A percentile compares a stretch with the other conserved stretches of the same genome.
Conservation (phyloP, 2,888 invertebrate species). For the Dolichomitus sp. region DNA sequence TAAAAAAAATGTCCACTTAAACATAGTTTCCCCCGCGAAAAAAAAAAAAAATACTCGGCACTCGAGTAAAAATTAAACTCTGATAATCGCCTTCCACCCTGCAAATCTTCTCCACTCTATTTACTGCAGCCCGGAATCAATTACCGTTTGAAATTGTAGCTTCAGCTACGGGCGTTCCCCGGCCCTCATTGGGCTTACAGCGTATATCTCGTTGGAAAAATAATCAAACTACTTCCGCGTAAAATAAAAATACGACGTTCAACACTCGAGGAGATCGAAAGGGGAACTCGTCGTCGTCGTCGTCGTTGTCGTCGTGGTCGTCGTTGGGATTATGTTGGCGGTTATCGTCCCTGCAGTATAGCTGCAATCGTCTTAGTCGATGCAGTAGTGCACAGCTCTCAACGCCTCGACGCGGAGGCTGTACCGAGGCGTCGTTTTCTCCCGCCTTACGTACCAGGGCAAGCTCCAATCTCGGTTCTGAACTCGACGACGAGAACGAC, state of each 20-base stretch:
- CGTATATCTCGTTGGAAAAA: conserved; percentile 52
- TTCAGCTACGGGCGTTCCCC: not conserved
- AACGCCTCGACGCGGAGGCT: conserved; percentile 43
- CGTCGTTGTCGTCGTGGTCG: conserved; percentile 10
- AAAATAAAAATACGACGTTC: conserved; percentile 40
- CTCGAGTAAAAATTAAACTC: not conserved
- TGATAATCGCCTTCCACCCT: not conserved
- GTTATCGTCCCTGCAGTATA: conserved; percentile 35
- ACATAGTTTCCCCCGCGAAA: not conserved
- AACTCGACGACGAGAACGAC: conserved; percentile 38
- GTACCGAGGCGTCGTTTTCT: conserved; percentile 54
- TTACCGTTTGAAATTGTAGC: conserved; percentile 29
- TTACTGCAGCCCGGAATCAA: conserved; percentile 38
- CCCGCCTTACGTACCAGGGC: conserved; percentile 53
- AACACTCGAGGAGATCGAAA: conserved; percentile 40
- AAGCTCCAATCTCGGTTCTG: conserved; percentile 60
- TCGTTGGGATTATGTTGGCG: conserved; percentile 21
- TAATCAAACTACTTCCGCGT: conserved; percentile 42
- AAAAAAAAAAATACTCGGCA: not conserved
- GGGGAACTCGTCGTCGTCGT: conserved; percentile 32
- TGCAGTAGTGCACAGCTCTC: conserved; percentile 48
- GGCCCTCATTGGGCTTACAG: not conserved
- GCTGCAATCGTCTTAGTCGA: conserved; percentile 52
- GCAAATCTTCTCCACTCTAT: conserved; percentile 18
- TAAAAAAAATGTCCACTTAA: not conserved